Base-by-base conservation (phyloP, 2,113 vertebrate species). In the Muntiacus reevesi region DNA sequence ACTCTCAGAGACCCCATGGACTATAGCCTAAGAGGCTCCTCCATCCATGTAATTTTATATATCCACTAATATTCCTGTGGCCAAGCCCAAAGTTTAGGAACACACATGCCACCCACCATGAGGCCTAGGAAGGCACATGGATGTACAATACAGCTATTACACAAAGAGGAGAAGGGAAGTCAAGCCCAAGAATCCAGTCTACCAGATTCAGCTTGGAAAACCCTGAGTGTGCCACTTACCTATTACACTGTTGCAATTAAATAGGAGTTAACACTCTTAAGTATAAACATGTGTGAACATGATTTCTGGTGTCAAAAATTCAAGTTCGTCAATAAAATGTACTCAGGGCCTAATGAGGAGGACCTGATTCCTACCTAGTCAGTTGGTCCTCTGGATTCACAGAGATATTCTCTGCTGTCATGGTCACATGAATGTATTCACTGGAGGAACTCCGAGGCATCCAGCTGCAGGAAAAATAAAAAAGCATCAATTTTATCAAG, bases 371-470 rank as follows among this genome's bases (percentile, higher is more conserved):
- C 97, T 95, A 99, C 99, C 99, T 99, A 98, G 2, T 67, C 64
- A 36, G 98, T 87, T 15, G 96, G 30, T 99, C 98, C 60, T 95
- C 94, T 17, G 98, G 94, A 96, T 98, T 98, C 98, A 99, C 94
- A 88, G 99, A 99, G 94, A 99, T 87, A 95, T 99, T 99, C 91
- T 99, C 99, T 19, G 99, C 99, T 5, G 98, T 98, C 93, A 99
- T 95, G 88, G 99, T 98, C 52, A 98, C 99, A 0, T 99, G 99
- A 84, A 99, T 98, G 0, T 99, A 99, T 96, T 99, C 99, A 0
- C 99, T 99, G 99, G 96, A 99, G 98, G 90, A 99, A 99, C 86
- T 99, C 98, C 97, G 99, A 98, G 78, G 98, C 98, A n/a, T 99
- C 99, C 90, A 99, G 92, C 99, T 99, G 93, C 27, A 74, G 94